These are phyloP conservation scores for Lytechinus pictus DNA, from an alignment of 35 echinoderm and acorn worm genomes.

Conservation along the genomic window DNA sequence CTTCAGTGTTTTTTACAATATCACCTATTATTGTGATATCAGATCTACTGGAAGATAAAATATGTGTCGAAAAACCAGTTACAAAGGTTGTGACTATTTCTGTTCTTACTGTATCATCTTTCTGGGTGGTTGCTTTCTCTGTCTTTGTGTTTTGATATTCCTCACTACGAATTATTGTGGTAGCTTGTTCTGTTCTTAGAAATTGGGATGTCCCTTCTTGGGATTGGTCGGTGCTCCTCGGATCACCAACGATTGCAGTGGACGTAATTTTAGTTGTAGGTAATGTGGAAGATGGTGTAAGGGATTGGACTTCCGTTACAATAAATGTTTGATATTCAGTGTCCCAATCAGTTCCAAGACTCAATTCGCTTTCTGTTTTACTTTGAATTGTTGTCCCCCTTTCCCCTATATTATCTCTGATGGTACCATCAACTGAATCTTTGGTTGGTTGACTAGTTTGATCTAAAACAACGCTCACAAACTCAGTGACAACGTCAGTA, in stretches of 20 bases:
- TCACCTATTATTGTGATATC: neutral
- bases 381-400: neutral
- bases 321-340: neutral
- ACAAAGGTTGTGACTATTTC: neutral
- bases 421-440: too few relatives aligned
- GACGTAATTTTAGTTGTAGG: neutral
- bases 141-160: too few relatives aligned
- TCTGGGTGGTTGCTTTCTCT: too few relatives aligned
- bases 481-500: too few relatives aligned
- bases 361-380: neutral
- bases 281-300: neutral
- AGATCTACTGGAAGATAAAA: neutral
- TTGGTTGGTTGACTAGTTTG: too few relatives aligned
- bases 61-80: neutral
- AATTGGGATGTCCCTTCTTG: neutral
- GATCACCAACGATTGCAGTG: neutral
- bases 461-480: too few relatives aligned
- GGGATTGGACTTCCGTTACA: neutral
- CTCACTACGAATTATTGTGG: neutral
- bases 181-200: neutral
- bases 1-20: too few relatives aligned
- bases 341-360: neutral
- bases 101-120: neutral
- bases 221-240: neutral
- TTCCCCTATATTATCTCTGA: too few relatives aligned